Conservation (phyloP, 37 sponge, comb jelly and placozoan species). For the Bolinopsis microptera region DNA sequence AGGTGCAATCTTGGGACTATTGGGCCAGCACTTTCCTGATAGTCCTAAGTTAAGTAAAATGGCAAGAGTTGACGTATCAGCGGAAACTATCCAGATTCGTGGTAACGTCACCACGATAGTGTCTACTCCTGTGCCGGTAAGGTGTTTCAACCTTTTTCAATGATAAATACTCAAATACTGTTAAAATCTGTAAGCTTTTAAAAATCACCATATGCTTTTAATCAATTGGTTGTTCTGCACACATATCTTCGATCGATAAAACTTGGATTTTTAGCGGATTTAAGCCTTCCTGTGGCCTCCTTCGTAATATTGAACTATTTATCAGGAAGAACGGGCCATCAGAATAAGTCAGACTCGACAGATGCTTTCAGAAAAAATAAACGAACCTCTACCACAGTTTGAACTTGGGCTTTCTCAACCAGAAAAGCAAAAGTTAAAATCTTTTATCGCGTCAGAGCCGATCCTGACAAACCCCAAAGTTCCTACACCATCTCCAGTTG, state of each 20-base stretch:
- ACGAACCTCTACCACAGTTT: not conserved
- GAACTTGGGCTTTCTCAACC: not conserved
- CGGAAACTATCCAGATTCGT: slow-evolving; percentile 13
- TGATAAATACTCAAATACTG: too few species aligned
- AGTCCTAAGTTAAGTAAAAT: slow-evolving; percentile 32
- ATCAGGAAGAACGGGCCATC: not conserved
- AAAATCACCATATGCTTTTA: too few species aligned
- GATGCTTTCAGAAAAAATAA: not conserved
- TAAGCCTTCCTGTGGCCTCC: too few species aligned
- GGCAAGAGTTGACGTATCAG: slow-evolving; percentile 43
- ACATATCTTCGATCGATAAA: too few species aligned
- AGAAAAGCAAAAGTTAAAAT: not conserved
- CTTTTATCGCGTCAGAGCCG: slow-evolving; percentile 1
- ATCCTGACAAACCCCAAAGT: not conserved
- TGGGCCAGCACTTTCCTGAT: not conserved
- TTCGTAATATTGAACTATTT: too few species aligned
- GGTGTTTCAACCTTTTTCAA: too few species aligned
- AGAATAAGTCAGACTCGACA: slow-evolving; percentile 5
- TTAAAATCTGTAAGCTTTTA: too few species aligned
- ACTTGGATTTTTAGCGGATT: too few species aligned
- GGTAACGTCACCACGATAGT: slow-evolving; percentile 22
- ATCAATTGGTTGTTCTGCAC: too few species aligned
- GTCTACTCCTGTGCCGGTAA: not conserved
- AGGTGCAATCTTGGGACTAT: slow-evolving; percentile 16
- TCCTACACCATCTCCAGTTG: slow-evolving; percentile 4